Conservation (phyloP, 2,113 vertebrate species). For the Apodemus sylvaticus region DNA sequence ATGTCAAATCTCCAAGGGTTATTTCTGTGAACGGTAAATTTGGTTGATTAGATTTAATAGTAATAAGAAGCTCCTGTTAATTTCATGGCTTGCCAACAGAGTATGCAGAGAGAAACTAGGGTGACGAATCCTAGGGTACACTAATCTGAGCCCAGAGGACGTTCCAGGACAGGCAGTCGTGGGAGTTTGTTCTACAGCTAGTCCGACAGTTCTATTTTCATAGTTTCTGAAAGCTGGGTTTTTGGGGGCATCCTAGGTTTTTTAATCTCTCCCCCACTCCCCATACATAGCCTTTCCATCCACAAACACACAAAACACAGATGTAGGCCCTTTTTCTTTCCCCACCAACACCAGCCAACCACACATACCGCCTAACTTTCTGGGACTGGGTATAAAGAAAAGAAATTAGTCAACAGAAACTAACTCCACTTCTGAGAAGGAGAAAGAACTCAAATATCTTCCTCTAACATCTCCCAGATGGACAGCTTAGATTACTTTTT, state of each 20-base stretch:
- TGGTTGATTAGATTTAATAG: constrained; percentile 60
- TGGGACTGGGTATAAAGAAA: not conserved
- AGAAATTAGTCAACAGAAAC: not conserved
- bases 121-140: not conserved
- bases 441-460: not conserved
- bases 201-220: not conserved
- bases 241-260: not conserved
- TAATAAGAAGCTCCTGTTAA: constrained; percentile 56
- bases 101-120: constrained; percentile 7
- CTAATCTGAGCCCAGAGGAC: not conserved
- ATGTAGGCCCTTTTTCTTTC: not conserved
- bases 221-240: not conserved
- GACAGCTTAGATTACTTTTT: not conserved
- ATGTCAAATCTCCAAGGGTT: constrained; percentile 61
- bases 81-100: constrained; percentile 29
- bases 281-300: not conserved
- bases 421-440: not conserved
- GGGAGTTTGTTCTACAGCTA: not conserved
- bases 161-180: not conserved
- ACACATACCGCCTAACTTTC: not conserved
- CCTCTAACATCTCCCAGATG: not conserved
- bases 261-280: no score
- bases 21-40: constrained; percentile 65
- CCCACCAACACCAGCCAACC: not conserved
- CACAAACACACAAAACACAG: not conserved